A percentile compares a stretch with the other conserved stretches of the same genome.
Conservation (phyloP, 2,797 vertebrate genomes). For the Pipistrellus nathusii region DNA sequence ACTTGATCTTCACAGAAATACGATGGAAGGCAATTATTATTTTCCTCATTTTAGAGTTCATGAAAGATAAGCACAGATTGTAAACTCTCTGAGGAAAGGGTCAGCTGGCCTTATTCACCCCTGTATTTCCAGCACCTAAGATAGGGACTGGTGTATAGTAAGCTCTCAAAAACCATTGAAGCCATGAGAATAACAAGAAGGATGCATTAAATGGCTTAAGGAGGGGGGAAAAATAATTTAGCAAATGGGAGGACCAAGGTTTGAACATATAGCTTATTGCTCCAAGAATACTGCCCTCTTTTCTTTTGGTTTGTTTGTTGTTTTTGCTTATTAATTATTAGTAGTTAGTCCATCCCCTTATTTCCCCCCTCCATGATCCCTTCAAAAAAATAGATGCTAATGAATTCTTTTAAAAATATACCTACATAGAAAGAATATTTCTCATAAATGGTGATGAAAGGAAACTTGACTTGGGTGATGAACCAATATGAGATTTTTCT, state of each 20-base stretch:
- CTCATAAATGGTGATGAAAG: neutral
- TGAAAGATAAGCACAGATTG: neutral
- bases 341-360: neutral
- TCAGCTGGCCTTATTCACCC: neutral
- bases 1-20: constrained; percentile 49
- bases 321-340: neutral
- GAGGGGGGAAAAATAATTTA: neutral
- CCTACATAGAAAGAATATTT: neutral
- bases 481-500: too few relatives aligned
- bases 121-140: neutral
- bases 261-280: neutral
- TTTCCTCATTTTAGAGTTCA: constrained; percentile 35
- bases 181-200: neutral
- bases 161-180: neutral
- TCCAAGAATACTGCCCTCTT: neutral
- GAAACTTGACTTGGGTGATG: neutral
- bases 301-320: neutral
- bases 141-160: neutral
- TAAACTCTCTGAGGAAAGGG: neutral
- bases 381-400: neutral
- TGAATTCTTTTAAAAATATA: neutral
- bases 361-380: neutral
- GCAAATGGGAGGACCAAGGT: neutral
- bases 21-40: constrained; percentile 47
- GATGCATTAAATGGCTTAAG: neutral